These are phyloP conservation scores for Pogonomyrmex barbatus DNA, from an alignment of 1,140 invertebrate genomes.

Conservation along the genomic window DNA sequence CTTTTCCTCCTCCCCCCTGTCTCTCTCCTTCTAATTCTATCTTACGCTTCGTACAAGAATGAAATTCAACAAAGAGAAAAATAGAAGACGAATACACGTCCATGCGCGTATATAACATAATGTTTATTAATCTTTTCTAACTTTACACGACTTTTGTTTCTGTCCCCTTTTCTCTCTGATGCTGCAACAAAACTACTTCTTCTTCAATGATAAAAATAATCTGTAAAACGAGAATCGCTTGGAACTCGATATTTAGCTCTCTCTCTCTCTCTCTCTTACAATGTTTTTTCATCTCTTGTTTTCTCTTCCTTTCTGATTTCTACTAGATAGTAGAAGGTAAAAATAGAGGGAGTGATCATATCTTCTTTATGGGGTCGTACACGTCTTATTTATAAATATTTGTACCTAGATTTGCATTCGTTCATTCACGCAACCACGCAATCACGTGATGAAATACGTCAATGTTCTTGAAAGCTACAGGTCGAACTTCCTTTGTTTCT, in stretches of 20 bases:
- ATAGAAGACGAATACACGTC: neutral
- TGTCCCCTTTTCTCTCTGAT: neutral
- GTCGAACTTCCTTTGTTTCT: neutral
- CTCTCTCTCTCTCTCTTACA: neutral
- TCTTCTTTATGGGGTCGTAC: constrained; percentile 13
- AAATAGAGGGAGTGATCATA: constrained; percentile 27
- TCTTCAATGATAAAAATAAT: constrained; percentile 41
- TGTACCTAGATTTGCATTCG: constrained; percentile 40
- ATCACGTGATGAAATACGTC: neutral
- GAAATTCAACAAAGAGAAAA: neutral
- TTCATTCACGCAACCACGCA: constrained; percentile 11
- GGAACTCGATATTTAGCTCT: neutral
- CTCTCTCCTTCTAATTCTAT: neutral
- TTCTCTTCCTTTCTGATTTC: neutral
- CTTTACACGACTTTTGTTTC: constrained; percentile 13
- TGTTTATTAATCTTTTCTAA: neutral
- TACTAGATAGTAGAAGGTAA: constrained; percentile 1
- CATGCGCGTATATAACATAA: neutral
- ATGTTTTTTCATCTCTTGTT: neutral
- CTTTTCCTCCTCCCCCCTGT: too few species aligned
- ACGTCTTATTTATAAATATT: constrained; percentile 46
- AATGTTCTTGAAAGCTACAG: neutral
- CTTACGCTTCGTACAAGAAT: neutral
- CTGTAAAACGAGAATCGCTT: constrained; percentile 11
- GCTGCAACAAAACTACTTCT: neutral